Conservation (phyloP, 2,888 invertebrate species). For the Cheilosia impressa region DNA sequence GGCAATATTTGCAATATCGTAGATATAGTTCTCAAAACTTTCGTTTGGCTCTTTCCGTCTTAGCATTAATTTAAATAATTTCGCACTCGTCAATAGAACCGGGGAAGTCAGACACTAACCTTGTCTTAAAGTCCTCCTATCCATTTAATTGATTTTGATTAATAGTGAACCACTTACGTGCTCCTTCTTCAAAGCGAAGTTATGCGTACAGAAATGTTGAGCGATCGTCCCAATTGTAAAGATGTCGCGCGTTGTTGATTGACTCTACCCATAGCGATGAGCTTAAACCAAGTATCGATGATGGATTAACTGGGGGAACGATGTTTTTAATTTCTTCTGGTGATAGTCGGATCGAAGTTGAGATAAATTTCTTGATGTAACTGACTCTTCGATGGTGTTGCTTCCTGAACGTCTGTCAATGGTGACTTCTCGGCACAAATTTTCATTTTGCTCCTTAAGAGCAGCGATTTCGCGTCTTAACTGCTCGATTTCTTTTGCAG, state of each 20-base stretch:
- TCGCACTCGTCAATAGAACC: neutral
- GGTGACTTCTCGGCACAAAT: no score
- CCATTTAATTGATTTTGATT: constrained; percentile 13
- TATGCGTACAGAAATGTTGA: constrained; percentile 26
- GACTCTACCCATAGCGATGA: constrained; percentile 22
- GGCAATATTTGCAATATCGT: constrained; percentile 14
- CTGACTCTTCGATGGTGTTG: neutral
- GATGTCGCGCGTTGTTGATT: constrained; percentile 13
- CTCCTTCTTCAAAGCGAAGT: constrained; percentile 19
- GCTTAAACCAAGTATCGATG: neutral
- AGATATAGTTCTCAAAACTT: constrained; percentile 37
- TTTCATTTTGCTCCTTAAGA: neutral
- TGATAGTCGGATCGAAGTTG: neutral
- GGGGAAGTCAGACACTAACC: constrained; percentile 14
- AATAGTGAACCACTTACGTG: constrained; percentile 12
- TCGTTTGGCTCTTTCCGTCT: constrained; percentile 32
- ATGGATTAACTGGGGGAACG: constrained; percentile 25
- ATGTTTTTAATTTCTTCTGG: constrained; percentile 11
- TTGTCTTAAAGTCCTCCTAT: constrained; percentile 24
- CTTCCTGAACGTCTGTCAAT: constrained; percentile 2
- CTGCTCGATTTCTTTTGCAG: neutral
- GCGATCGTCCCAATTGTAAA: constrained; percentile 37
- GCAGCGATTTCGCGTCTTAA: neutral
- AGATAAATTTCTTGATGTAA: neutral
- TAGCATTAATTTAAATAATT: constrained; percentile 7